Percentiles rank a stretch among this genome's conserved stretches.
Conservation (phyloP, 2,113 vertebrate species). For the Boleophthalmus pectinirostris region DNA sequence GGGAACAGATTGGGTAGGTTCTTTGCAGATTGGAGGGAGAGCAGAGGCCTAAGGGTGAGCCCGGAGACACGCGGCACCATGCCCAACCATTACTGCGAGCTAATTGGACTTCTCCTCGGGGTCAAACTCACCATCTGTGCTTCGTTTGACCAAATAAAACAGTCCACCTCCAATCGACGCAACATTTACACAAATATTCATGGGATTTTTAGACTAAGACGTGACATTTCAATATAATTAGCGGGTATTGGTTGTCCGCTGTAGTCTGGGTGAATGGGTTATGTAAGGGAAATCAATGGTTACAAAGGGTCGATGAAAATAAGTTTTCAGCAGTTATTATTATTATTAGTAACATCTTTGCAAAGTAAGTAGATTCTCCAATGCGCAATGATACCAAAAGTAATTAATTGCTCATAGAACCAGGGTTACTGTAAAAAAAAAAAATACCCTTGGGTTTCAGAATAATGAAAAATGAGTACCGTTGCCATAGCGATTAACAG, state of each 20-base stretch:
- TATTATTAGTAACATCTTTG: neutral
- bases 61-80: conserved; percentile 51
- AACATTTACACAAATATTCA: conserved; percentile 34
- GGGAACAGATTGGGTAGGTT: conserved; percentile 63
- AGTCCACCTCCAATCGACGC: conserved; percentile 9
- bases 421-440: neutral
- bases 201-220: neutral
- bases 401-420: neutral
- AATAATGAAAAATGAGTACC: neutral
- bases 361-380: neutral
- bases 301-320: no score
- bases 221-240: neutral
- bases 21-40: conserved; percentile 34
- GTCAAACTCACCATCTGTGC: conserved; percentile 58
- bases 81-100: conserved; percentile 62
- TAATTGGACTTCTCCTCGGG: conserved; percentile 72
- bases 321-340: neutral
- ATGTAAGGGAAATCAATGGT: neutral
- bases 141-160: conserved; percentile 33
- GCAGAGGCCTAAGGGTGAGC: conserved; percentile 61
- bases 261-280: neutral
- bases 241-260: neutral
- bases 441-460: no score
- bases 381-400: no score
- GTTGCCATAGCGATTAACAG: no score